Evolutionary conservation across 2,888 invertebrate genomes (phyloP), one percentile per base, ranked within the genome.

Genomic region (Sicus ferrugineus): DNA sequence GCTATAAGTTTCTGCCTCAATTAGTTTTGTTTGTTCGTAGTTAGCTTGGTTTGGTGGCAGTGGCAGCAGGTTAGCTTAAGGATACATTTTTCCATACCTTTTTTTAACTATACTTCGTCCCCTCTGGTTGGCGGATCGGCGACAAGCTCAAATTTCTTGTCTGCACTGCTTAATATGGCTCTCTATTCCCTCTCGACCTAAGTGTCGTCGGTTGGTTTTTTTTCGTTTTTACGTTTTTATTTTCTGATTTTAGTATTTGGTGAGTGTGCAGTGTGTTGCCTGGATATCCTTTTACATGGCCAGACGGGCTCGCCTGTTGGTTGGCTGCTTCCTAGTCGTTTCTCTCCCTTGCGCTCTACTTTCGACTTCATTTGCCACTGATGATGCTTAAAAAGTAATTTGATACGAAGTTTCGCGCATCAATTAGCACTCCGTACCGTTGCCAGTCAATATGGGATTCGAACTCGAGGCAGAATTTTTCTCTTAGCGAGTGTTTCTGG

Each of bases 301-400:
- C 28, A 3, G 54, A 7, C 50, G 9, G 23, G 16, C 28, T 5
- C 14, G 28, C 2, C 19, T 23, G 42, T 28, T 26, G 56, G 1
- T 59, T 58, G n/a, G 5, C 19, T 34, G 31, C 5, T 19, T 4
- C 3, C 11, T 42, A 48, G 42, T 30, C 48, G 30, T n/a, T 50
- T 42, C 19, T 50, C 66, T 58, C 56, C 30, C 4, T 67, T 54
- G 16, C 38, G 48, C 31, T 63, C 48, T 34, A 63, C 50, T 72
- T 72, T 70, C 67, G 46, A 68, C 67, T 69, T 70, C 67, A 67
- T 72, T 72, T 67, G 21, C 58, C 70, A 66, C 50, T 26, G 30
- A 65, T 42, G 26, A 19, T 61, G 58, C 58, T 65, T 61, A 59
- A 68, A 65, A 56, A 62, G 72, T 68, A 70, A 70, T 63, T 67